Evolutionary conservation across 23 tunicate genomes (phyloP).

Genomic region (Trididemnum miniatum): DNA sequence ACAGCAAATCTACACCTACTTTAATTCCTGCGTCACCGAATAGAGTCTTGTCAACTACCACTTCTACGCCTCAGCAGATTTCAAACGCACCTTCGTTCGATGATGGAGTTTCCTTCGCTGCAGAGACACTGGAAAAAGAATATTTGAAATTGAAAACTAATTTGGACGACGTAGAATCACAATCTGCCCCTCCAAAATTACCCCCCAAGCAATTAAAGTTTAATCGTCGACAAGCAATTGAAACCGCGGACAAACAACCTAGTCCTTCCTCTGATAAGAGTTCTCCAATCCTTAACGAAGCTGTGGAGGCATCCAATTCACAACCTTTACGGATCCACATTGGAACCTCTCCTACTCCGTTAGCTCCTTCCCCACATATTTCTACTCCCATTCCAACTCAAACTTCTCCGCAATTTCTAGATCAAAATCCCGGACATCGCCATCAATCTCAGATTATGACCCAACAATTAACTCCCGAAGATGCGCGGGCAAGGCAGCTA

Average conservation of each 20-base stretch:
- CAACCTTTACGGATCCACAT: neutral
- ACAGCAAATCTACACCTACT: neutral
- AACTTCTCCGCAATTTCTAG: neutral
- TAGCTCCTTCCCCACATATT: conserved; percentile 12
- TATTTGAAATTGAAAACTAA: conserved; percentile 39
- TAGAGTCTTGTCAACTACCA: neutral
- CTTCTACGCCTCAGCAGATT: neutral
- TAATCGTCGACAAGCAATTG: conserved; percentile 25
- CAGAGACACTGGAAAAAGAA: conserved; percentile 48
- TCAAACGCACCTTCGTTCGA: neutral
- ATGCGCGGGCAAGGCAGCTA: conserved; percentile 55
- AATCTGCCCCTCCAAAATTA: conserved; percentile 49
- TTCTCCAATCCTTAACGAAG: neutral
- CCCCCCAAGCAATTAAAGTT: conserved; percentile 72
- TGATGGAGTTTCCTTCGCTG: neutral
- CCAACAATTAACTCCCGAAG: conserved; percentile 22
- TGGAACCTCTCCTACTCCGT: neutral
- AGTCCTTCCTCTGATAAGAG: neutral
- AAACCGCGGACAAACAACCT: conserved; percentile 12
- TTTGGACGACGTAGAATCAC: conserved; percentile 1
- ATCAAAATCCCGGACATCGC: neutral
- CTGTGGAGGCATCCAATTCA: neutral
- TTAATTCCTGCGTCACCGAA: neutral
- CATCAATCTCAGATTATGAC: neutral
- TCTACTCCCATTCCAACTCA: conserved; percentile 39